Base-by-base conservation (phyloP, 2,888 invertebrate genomes). In the Drosophila emarginata region DNA sequence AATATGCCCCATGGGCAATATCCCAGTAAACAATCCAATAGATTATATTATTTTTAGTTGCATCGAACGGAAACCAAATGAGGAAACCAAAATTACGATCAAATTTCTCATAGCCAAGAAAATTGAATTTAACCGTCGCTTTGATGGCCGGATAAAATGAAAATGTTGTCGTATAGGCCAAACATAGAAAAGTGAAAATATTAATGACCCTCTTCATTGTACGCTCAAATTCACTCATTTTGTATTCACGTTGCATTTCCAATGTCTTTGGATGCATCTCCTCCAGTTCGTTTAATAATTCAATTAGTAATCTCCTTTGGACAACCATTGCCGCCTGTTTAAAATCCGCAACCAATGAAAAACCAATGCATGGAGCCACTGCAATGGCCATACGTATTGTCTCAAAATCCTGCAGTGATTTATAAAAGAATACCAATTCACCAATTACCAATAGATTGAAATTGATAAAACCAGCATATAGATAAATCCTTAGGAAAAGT, bases 311-410 rank as follows among this genome's bases (percentile, higher is more conserved):
- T 0, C 70, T 37, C 61, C 74, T 87, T 28, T 87, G 72, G 0
- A 67, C 15, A 0, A 64, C 85, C 68, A 91, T 76, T 4, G 84
- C 83, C 0, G 79, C 21, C 61, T 91, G 89, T 57, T 91, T 91
- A 2, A 81, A 87, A 37, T 89, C 80, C 0, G 89, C 64, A 15
- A 91, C 84, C 37, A 90, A 54, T 0, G 87, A 85, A 62, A 89
- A 89, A 1, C 88, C 90, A 64, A 91, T 80, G 54, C 88, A 90
- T 0, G 91, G 89, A 2, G 89, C 91, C 9, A 91, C 81, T 0
- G 89, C 91, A 32, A 90, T 89, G 15, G 89, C 86, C 74, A 84
- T 61, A 7, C 83, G 78, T 28, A 90, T 67, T 2, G 88, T 83
- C 11, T 78, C 83, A 28, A 71, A 79, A 32, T 80, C 70, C 66